These are phyloP conservation scores for Salvelinus sp. DNA, from an alignment of 2,113 vertebrate genomes.

Conservation along the genomic window DNA sequence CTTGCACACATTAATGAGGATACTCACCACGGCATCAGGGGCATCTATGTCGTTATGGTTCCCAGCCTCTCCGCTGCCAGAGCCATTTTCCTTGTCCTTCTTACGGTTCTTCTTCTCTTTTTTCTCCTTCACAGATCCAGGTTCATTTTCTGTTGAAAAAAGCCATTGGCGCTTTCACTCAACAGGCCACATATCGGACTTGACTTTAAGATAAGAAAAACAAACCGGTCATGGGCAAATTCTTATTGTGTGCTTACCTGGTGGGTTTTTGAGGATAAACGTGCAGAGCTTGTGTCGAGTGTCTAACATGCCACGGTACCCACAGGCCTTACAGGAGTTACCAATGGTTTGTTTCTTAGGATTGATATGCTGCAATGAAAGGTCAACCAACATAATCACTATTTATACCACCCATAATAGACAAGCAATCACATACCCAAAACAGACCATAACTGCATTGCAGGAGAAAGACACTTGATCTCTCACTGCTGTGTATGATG, in stretches of 20 bases:
- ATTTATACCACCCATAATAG: not conserved
- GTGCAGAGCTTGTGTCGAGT: conserved; percentile 99
- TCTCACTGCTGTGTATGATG: too few species aligned
- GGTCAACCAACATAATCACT: conserved; percentile 1
- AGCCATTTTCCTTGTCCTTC: conserved; percentile 98
- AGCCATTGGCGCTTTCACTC: not conserved
- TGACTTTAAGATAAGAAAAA: not conserved
- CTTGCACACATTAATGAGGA: too few species aligned
- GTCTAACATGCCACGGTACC: conserved; percentile 97
- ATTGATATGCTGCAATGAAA: conserved; percentile 89
- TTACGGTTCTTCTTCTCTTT: conserved; percentile 97
- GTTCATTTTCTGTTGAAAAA: conserved; percentile 78
- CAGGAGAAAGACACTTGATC: too few species aligned
- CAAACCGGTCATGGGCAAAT: not conserved
- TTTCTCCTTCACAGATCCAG: conserved; percentile 91
- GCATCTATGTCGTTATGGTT: conserved; percentile 84
- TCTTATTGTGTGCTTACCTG: conserved; percentile 78
- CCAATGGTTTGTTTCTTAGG: conserved; percentile 99
- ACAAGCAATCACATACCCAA: not conserved
- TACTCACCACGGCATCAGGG: conserved; percentile 85
- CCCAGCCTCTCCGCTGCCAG: conserved; percentile 84
- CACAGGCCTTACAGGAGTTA: conserved; percentile 98
- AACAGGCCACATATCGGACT: not conserved
- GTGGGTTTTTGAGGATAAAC: conserved; percentile 99
- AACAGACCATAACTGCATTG: too few species aligned